A percentile compares a stretch with the other conserved stretches of the same genome.
These are phyloP conservation scores for Myotis planiceps DNA, from an alignment of 2,797 vertebrate species.

Conservation along the genomic window DNA sequence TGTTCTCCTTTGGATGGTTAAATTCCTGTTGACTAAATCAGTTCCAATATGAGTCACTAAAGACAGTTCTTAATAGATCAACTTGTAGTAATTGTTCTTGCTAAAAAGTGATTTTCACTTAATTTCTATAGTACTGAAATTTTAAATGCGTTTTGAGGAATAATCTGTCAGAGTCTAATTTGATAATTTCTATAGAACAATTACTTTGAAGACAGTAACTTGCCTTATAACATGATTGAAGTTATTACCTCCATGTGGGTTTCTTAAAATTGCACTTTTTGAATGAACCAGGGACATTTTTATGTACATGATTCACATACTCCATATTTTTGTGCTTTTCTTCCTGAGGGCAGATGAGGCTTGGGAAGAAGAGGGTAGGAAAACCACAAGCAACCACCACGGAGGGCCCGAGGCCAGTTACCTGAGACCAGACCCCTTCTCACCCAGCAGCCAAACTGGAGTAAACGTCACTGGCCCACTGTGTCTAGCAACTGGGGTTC, in stretches of 20 bases:
- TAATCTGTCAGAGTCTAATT: background rate
- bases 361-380: background rate
- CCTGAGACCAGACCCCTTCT: background rate
- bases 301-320: background rate
- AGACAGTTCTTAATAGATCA: background rate
- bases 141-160: constrained; percentile 14
- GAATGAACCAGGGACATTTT: background rate
- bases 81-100: background rate
- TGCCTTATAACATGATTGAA: background rate
- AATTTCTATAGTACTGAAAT: background rate
- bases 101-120: background rate
- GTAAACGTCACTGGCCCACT: background rate
- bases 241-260: background rate
- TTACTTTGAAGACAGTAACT: constrained; percentile 16
- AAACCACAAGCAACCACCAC: background rate
- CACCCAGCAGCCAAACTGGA: background rate
- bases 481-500: background rate
- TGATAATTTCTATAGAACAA: background rate
- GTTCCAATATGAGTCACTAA: background rate
- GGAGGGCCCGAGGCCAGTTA: background rate
- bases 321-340: background rate
- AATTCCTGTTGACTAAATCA: background rate
- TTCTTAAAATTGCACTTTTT: background rate
- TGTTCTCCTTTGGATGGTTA: background rate
- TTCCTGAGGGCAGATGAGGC: background rate